Base-by-base conservation (phyloP, 30 jellyfish, hydroid and myxozoan genomes). In the Aurelia aurita complex sp. Pacific region DNA sequence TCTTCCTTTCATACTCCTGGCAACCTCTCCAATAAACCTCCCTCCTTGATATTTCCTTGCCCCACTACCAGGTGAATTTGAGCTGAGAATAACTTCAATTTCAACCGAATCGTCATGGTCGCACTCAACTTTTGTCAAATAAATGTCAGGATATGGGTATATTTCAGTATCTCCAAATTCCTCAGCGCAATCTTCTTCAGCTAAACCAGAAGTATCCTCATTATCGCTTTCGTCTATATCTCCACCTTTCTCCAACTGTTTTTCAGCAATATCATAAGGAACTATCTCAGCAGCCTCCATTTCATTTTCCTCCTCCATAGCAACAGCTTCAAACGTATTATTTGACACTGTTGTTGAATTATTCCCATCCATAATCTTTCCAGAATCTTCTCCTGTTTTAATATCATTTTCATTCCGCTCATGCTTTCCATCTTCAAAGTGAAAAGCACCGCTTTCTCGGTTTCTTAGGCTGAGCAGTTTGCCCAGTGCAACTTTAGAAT, bases 101-200 rank as follows among this genome's bases (percentile, higher is more conserved):
- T 83, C 92, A 11, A 79, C 80, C 16, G 92, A 83, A 62, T 83
- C 92, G n/a, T 83, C 92, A 9, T 62, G 70, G 5, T 79, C 89
- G 10, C 73, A 42, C 0, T 61, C 70, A 61, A 4, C 36, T 46
- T 46, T 46, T 5, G 70, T 23, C 32, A 61, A 61, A 72, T n/a
- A 16, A 1, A 50, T 51, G 17, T 73, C 63, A 4, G 92, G 92
- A 35, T 83, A 83, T 2, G 92, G 92, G 60, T 83, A 83, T 14
- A 83, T 83, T 33, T 72, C 85, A 12, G 83, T 61, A 35, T 83
- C 92, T 9, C 64, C 76, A 59, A 40, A 34, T 15, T 76, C 87
- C 33, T 59, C 63, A 67, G 13, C 12, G 50, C 65, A 42, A 36
- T 43, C 52, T 15, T 53, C 74, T 4, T 65, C 38, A 2, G 8